A percentile compares a stretch with the other conserved stretches of the same genome.
phyloP scores from a whole-genome alignment of 2,888 invertebrate species.

The Chelonus formosanus region DNA sequence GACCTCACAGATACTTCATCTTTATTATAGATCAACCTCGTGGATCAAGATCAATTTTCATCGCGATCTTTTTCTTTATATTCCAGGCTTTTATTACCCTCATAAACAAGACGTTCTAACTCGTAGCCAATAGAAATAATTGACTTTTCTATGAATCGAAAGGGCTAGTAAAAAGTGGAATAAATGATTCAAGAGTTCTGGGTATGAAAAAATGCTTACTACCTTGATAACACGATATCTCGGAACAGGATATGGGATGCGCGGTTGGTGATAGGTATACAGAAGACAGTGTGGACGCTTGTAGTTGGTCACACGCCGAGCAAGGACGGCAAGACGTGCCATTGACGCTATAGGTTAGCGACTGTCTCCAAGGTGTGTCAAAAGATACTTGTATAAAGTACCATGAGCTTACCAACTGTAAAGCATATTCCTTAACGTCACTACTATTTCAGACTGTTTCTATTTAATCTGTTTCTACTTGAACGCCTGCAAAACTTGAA shows the following conservation, averaged over 20 bases:
- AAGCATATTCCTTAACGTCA: no score
- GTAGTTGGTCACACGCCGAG: slow-evolving; percentile 18
- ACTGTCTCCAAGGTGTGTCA: slow-evolving; percentile 19
- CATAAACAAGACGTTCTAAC: no score
- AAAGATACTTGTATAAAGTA: neutral
- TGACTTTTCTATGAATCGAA: no score
- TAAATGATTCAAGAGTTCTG: neutral
- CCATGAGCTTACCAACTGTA: no score
- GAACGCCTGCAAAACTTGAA: no score
- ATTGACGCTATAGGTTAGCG: slow-evolving; percentile 24
- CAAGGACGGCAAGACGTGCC: slow-evolving; percentile 21
- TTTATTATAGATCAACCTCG: slow-evolving; percentile 21
- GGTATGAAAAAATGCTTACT: slow-evolving; percentile 22
- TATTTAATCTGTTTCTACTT: no score
- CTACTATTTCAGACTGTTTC: no score
- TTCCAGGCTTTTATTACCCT: no score
- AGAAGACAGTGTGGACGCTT: slow-evolving; percentile 3
- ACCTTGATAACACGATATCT: slow-evolving; percentile 27
- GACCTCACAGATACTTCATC: slow-evolving; percentile 28
- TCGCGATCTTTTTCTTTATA: no score
- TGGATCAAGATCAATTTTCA: slow-evolving; percentile 12
- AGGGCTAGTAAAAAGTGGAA: no score
- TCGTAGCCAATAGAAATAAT: no score
- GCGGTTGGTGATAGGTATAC: slow-evolving; percentile 19
- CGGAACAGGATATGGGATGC: slow-evolving; percentile 31